Evolutionary conservation across 2,888 invertebrate species (phyloP), one percentile per base, ranked within the genome.

Genomic region (Melieria omissa): DNA sequence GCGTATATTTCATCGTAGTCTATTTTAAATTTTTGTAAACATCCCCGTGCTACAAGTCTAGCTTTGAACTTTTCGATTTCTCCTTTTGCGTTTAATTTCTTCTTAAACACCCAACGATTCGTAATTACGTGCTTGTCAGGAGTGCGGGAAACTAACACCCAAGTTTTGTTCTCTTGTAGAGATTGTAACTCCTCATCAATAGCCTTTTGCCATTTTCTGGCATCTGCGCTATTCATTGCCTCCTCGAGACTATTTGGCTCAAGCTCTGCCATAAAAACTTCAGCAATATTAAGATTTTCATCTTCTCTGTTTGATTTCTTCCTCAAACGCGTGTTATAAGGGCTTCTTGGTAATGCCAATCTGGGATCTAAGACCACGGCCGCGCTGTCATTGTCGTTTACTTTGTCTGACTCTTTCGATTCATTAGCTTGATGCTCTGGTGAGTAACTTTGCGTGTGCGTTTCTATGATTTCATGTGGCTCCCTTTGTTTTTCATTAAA

Each of bases 1-100:
- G 76, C 70, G 57, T 75, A 77, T 5, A 75, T 75, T 73, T 78
- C 77, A 5, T 69, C 57, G 58, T 77, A 78, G 41, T 80, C 77
- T 9, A 78, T 45, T 4, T 76, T 75, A 54, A 62, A 63, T 54
- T 72, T 74, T 68, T 78, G 76, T 10, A 74, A 72, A 55, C 72
- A 79, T 0, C 76, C 77, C 62, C 74, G 9, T 7, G 42, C 74
- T 9, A 74, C 73, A 5, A 73, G 49, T 41, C 71, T 44, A 3
- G 72, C 72, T 29, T 75, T 74, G 29, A 49, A 74, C 65, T 69
- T 73, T 4, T 72, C 63, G 2, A 73, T 57, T 8, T 73, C 55
- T 6, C 74, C 75, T 57, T 74, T 72, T 9, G 49, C 41, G 9
- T 73, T 73, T 9, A n/a, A 55, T 52, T 77, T 77, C 29, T 42